A percentile compares a stretch with the other conserved stretches of the same genome.
phyloP scores from a whole-genome alignment of 2,888 invertebrate genomes.

The Andrena praecox region DNA sequence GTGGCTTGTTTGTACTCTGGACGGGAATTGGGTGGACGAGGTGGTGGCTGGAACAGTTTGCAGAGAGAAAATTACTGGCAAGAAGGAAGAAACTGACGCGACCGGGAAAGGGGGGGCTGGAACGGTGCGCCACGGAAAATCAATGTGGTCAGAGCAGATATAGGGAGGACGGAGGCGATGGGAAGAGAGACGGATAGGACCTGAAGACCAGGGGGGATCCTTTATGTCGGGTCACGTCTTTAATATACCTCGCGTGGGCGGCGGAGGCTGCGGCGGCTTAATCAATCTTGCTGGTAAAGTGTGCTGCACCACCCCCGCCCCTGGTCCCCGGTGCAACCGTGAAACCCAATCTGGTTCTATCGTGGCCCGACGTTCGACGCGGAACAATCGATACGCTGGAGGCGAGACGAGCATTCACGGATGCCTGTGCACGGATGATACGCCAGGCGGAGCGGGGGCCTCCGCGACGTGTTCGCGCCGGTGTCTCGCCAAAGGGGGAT shows the following conservation, averaged over 20 bases:
- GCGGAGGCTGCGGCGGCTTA: constrained; percentile 70
- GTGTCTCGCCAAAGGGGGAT: background rate
- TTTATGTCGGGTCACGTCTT: constrained; percentile 83
- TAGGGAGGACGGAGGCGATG: constrained; percentile 43
- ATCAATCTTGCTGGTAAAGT: constrained; percentile 78
- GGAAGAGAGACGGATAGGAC: constrained; percentile 55
- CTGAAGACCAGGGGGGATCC: constrained; percentile 72
- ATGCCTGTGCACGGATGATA: constrained; percentile 5
- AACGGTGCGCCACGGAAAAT: constrained; percentile 64
- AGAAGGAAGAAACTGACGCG: constrained; percentile 43
- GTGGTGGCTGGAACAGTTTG: constrained; percentile 39
- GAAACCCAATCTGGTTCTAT: constrained; percentile 64
- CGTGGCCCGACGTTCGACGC: constrained; percentile 60
- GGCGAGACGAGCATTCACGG: constrained; percentile 35
- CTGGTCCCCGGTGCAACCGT: constrained; percentile 60
- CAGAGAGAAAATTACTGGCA: constrained; percentile 64
- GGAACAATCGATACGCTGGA: constrained; percentile 67
- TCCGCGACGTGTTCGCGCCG: background rate
- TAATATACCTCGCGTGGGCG: constrained; percentile 79
- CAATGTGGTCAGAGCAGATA: constrained; percentile 71
- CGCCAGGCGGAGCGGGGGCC: background rate
- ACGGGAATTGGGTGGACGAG: background rate
- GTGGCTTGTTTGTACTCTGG: constrained; percentile 58
- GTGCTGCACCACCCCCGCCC: constrained; percentile 48
- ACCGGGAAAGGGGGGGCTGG: constrained; percentile 17